A percentile compares a stretch with the other conserved stretches of the same genome.
Evolutionary conservation across 2,888 invertebrate genomes (phyloP).

Genomic region (Geotrupes spiniger): DNA sequence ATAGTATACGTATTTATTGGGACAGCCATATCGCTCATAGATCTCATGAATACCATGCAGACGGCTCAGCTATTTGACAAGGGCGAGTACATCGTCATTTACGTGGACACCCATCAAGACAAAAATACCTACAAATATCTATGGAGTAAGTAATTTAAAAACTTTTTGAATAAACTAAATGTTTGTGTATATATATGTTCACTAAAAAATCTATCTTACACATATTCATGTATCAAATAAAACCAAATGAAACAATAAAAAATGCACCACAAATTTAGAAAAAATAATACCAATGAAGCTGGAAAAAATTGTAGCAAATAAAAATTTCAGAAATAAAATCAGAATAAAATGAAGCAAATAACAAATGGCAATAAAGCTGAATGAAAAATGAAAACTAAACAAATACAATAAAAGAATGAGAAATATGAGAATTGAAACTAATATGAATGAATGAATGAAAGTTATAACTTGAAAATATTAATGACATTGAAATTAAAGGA

Average conservation of each 20-base stretch:
- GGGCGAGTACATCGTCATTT: slow-evolving; percentile 94
- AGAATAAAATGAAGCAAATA: too few species aligned
- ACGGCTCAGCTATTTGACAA: slow-evolving; percentile 81
- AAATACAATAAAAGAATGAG: too few species aligned
- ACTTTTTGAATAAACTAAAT: slow-evolving; percentile 12
- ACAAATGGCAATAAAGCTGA: too few species aligned
- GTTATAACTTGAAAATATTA: too few species aligned
- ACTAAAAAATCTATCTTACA: not conserved
- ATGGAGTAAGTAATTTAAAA: slow-evolving; percentile 61
- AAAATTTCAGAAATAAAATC: too few species aligned
- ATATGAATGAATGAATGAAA: too few species aligned
- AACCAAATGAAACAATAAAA: slow-evolving; percentile 3
- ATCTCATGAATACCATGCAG: slow-evolving; percentile 91
- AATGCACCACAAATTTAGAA: too few species aligned
- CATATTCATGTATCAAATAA: slow-evolving; percentile 4
- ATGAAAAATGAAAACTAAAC: too few species aligned
- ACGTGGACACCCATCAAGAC: slow-evolving; percentile 80
- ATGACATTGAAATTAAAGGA: too few species aligned
- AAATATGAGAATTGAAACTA: too few species aligned
- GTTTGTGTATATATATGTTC: not conserved
- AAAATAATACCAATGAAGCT: too few species aligned
- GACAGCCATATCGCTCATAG: slow-evolving; percentile 77
- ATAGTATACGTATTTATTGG: slow-evolving; percentile 95
- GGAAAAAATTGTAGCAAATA: too few species aligned
- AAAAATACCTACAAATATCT: slow-evolving; percentile 75